Evolutionary conservation across 2,797 vertebrate genomes (phyloP), one percentile per base, ranked within the genome.

Genomic region (Molossus alvarezi): DNA sequence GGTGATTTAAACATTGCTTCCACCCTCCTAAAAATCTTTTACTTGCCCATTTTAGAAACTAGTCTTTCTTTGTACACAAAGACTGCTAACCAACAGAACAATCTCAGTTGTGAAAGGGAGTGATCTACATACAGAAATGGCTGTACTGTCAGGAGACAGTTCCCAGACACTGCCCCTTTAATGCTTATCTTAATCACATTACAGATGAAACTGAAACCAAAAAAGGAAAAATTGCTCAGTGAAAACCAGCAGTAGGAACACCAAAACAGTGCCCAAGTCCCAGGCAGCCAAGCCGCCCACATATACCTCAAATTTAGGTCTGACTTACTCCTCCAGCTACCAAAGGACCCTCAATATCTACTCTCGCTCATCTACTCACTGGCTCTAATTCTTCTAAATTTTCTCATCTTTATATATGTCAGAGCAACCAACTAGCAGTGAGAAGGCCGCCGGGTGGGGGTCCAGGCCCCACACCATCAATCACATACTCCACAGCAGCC

Each of bases 41-140:
- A 37, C 62, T 81, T 62, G 13, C 33, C 23, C 29, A 77, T 60
- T 96, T 90, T 88, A 95, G 85, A 94, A 95, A 90, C 55, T n/a
- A 65, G 58, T 79, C 37, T 12, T 3, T 82, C 71, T 91, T 91
- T 92, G 85, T 33, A 87, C 45, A 82, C 23, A 85, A 3, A 82
- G n/a, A 85, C 9, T 41, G 14, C 83, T 83, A 88, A 65, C 71
- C 76, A 83, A 71, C 0, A 73, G 41, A 29, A 85, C 55, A 84
- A 71, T 45, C 14, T 97, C 62, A 48, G 45, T 86, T 90, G 5
- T 37, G 58, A 91, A 90, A 90, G 51, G 9, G n/a, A 75, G 23
- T 64, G 37, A 90, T 79, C 65, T 80, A 33, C 75, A 85, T 6
- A 91, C n/a, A 95, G 75, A 95, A 83, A 89, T 27, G 8, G 58